Base-by-base conservation (phyloP, 2,113 vertebrate species). In the Danionella cerebrum region DNA sequence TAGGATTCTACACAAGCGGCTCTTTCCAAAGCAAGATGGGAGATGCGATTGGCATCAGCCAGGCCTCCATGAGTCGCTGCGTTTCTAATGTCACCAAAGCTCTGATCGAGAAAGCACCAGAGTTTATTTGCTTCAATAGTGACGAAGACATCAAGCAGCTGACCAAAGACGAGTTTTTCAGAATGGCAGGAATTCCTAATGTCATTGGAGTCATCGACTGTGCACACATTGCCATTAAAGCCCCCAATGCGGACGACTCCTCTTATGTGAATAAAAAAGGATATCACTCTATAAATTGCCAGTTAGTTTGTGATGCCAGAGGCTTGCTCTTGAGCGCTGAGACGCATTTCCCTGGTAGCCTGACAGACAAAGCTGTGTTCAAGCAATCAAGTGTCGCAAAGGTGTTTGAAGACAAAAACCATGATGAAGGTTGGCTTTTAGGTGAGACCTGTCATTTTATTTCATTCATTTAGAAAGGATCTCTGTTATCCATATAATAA, bases 1-100 rank as follows among this genome's bases (percentile, higher is more conserved):
- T 98, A 71, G 96, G 95, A n/a, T 98, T 98, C 80, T 98, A 97
- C 60, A 95, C 94, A 21, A 94, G 94, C 0, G 96, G 96, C 1
- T 98, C 93, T 1, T 98, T 96, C 77, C 96, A 98, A 87, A 97
- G 95, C 2, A 92, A 91, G 3, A 96, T 98, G 93, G 96, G 94
- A 27, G 94, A 97, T 19, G 91, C 92, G 11, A 96, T 98, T 3
- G 96, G 96, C 42, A 98, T 98, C 76, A 98, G 95, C 65, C 96
- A 98, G 80, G 94, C 96, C 2, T 98, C 96, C 9, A 98, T 98
- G 94, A 97, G 95, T 18, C 91, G 96, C 60, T 98, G 96, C 3
- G 96, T 98, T 70, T 89, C 95, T 59, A 94, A 96, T 1, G 95
- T 98, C 69, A 98, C 96, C 0, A 94, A 89, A 76, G 95, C 93